phyloP scores from a whole-genome alignment of 2,888 invertebrate species.

The Drosophila ezoana region DNA sequence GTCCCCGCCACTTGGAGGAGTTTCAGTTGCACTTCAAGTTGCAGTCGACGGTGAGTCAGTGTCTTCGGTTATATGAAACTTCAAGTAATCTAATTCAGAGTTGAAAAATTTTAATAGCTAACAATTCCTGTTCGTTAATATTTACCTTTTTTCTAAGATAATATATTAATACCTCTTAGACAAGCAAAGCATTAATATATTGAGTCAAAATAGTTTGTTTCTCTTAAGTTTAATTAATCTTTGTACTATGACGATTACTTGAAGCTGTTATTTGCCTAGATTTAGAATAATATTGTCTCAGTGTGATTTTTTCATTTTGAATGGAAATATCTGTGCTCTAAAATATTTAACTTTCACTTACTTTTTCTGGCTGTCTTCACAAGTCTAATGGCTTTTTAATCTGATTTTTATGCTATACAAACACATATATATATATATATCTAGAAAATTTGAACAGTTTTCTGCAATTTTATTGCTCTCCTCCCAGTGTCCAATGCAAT shows the following conservation, averaged over 20 bases:
- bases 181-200: too few species aligned
- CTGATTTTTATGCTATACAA: slow-evolving; percentile 9
- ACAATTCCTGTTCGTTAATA: not conserved
- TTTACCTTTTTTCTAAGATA: not conserved
- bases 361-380: too few species aligned
- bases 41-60: slow-evolving; percentile 25
- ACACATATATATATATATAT: slow-evolving; percentile 5
- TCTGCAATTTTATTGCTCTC: slow-evolving; percentile 37
- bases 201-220: too few species aligned
- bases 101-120: not conserved
- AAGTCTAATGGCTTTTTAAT: slow-evolving; percentile 17
- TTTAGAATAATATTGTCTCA: too few species aligned
- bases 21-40: slow-evolving; percentile 2
- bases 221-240: too few species aligned
- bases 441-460: slow-evolving; percentile 15
- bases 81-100: not conserved
- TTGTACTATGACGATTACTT: too few species aligned
- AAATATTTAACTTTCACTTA: not conserved
- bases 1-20: not conserved
- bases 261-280: too few species aligned
- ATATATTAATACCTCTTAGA: too few species aligned
- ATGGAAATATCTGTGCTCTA: not conserved
- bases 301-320: too few species aligned
- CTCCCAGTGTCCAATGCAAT: slow-evolving; percentile 40
- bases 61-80: not conserved